A percentile compares a stretch with the other conserved stretches of the same genome.
These are phyloP conservation scores for Hydraecia micacea DNA, from an alignment of 2,888 invertebrate genomes.

Conservation along the genomic window DNA sequence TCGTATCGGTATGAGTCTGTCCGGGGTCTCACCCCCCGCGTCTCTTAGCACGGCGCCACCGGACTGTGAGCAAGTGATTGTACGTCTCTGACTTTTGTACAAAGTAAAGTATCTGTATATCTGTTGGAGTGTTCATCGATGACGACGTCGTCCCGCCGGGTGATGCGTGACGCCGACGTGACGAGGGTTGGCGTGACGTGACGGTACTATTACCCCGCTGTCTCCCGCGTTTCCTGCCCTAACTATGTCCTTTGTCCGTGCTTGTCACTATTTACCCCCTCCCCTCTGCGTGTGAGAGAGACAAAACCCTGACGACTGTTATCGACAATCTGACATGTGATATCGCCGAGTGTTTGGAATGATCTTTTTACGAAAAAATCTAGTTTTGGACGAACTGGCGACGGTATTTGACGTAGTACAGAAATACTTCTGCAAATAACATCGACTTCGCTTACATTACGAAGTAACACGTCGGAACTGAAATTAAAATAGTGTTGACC, in stretches of 20 bases:
- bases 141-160: slow-evolving; percentile 18
- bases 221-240: slow-evolving; percentile 32
- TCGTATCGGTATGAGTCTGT: too few relatives aligned
- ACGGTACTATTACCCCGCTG: slow-evolving; percentile 39
- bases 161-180: slow-evolving; percentile 51
- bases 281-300: not conserved
- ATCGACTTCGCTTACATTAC: not conserved
- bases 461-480: not conserved
- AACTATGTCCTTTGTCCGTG: slow-evolving; percentile 37
- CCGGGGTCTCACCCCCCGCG: too few relatives aligned
- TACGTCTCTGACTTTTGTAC: not conserved
- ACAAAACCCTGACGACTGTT: slow-evolving; percentile 6
- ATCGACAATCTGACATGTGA: slow-evolving; percentile 17
- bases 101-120: not conserved
- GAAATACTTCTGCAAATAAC: slow-evolving; percentile 17
- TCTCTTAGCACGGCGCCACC: too few relatives aligned
- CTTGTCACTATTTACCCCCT: slow-evolving; percentile 5
- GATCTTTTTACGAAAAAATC: slow-evolving; percentile 17
- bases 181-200: slow-evolving; percentile 24
- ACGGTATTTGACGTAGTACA: slow-evolving; percentile 25
- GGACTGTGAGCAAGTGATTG: not conserved
- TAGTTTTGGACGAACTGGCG: slow-evolving; percentile 1
- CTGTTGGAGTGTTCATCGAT: not conserved
- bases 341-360: slow-evolving; percentile 5
- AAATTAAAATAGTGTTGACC: slow-evolving; percentile 1